Conservation (phyloP, 2,888 invertebrate species). For the Dasypogon diadema region DNA sequence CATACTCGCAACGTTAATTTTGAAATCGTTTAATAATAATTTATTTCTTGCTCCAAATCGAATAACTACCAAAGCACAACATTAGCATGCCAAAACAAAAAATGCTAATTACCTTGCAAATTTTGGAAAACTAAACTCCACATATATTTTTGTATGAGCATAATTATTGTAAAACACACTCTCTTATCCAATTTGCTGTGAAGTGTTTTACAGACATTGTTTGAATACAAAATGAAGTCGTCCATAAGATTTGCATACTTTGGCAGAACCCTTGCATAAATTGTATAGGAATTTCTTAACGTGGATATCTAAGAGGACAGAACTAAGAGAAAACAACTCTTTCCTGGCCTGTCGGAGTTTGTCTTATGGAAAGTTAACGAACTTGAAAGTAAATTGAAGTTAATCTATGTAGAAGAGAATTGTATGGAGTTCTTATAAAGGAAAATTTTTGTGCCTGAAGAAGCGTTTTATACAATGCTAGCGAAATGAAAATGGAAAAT, state of each 20-base stretch:
- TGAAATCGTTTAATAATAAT: too few relatives aligned
- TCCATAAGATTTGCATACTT: slow-evolving; percentile 53
- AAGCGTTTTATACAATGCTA: slow-evolving; percentile 18
- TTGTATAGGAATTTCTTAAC: slow-evolving; percentile 41
- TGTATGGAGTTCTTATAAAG: neutral
- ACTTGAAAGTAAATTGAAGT: slow-evolving; percentile 42
- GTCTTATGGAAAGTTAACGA: slow-evolving; percentile 47
- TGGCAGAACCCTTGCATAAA: slow-evolving; percentile 53
- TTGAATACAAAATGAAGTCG: slow-evolving; percentile 54
- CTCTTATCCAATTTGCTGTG: slow-evolving; percentile 52
- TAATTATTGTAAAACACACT: slow-evolving; percentile 30
- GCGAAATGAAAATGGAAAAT: neutral
- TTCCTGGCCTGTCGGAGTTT: slow-evolving; percentile 17
- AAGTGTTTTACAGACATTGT: slow-evolving; percentile 52
- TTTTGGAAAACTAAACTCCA: too few relatives aligned
- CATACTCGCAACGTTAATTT: too few relatives aligned
- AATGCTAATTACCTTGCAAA: too few relatives aligned
- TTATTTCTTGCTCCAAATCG: too few relatives aligned
- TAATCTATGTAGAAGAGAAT: slow-evolving; percentile 30
- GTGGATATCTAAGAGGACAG: slow-evolving; percentile 14
- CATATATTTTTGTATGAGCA: neutral
- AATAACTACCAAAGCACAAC: too few relatives aligned
- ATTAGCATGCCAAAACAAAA: too few relatives aligned
- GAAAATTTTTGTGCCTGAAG: slow-evolving; percentile 15
- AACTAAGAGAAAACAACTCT: slow-evolving; percentile 36